Percentiles rank a stretch among this genome's conserved stretches.
These are phyloP conservation scores for Steatornis caripensis DNA, from an alignment of 2,113 vertebrate species.

Conservation along the genomic window DNA sequence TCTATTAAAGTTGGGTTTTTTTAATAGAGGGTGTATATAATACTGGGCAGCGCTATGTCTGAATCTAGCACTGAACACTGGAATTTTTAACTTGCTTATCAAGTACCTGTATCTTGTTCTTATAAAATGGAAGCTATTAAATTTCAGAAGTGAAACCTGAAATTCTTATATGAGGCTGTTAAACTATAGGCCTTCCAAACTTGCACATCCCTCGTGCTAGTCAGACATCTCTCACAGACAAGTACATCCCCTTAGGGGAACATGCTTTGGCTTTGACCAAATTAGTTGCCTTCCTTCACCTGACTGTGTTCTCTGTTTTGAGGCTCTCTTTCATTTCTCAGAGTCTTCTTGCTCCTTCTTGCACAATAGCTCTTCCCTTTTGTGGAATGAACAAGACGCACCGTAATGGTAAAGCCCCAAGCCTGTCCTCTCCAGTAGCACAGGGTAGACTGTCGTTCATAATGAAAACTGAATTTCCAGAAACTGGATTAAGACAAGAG, in stretches of 20 bases:
- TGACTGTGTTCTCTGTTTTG: neutral
- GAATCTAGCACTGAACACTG: no score
- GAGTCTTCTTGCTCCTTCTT: neutral
- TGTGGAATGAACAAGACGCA: neutral
- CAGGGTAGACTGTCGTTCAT: fast-evolving
- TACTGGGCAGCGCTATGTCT: neutral
- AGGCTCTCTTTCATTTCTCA: neutral
- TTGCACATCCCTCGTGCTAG: neutral
- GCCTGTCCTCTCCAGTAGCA: neutral
- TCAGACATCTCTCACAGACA: neutral
- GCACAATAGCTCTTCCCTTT: neutral
- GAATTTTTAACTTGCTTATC: neutral
- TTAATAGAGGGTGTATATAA: neutral
- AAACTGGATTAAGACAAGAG: neutral
- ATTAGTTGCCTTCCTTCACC: fast-evolving
- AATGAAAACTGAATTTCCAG: neutral
- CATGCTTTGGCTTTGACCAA: fast-evolving
- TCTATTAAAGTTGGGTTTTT: neutral
- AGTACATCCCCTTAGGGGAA: neutral
- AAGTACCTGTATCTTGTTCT: neutral
- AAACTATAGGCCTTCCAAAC: fast-evolving
- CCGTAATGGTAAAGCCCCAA: neutral
- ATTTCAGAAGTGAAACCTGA: neutral
- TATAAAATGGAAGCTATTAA: neutral
- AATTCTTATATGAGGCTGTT: neutral